These are phyloP conservation scores for Lycopodina hypogea DNA, from an alignment of 37 sponge, comb jelly and placozoan species.

Conservation along the genomic window DNA sequence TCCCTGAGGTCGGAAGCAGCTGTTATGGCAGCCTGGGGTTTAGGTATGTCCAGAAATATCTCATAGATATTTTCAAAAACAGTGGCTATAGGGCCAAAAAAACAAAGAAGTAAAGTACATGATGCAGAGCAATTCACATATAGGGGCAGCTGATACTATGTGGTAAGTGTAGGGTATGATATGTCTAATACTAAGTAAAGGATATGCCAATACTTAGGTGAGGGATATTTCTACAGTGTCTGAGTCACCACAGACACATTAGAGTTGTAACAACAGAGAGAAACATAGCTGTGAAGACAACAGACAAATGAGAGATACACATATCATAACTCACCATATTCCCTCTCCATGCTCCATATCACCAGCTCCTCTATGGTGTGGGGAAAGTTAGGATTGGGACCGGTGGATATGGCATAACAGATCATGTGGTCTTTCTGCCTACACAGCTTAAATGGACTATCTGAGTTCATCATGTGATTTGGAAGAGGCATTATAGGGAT, in stretches of 20 bases:
- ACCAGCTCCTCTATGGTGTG: slow-evolving; percentile 77
- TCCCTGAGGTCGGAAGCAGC: not conserved
- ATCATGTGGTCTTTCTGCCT: slow-evolving; percentile 30
- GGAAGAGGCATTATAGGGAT: slow-evolving; percentile 55
- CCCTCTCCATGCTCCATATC: slow-evolving; percentile 77
- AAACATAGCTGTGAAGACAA: not conserved
- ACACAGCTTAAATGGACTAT: slow-evolving; percentile 37
- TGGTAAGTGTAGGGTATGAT: too few relatives aligned
- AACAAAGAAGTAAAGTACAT: too few relatives aligned
- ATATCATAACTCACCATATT: slow-evolving; percentile 33
- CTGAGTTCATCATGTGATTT: slow-evolving; percentile 39
- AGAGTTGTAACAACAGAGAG: not conserved
- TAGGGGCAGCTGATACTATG: too few relatives aligned
- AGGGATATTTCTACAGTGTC: too few relatives aligned
- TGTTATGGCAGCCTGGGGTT: not conserved
- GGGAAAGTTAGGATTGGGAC: slow-evolving; percentile 58
- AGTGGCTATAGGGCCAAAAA: not conserved
- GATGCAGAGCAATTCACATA: too few relatives aligned
- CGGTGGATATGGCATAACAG: slow-evolving; percentile 39
- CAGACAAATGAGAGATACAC: not conserved
- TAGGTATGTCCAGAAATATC: not conserved
- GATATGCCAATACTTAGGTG: too few relatives aligned
- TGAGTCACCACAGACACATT: too few relatives aligned
- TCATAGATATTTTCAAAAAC: slow-evolving; percentile 19
- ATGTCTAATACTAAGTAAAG: too few relatives aligned